Percentiles rank a stretch among this genome's conserved stretches.
phyloP scores from a whole-genome alignment of 2,113 vertebrate genomes.

The Scomber scombrus region DNA sequence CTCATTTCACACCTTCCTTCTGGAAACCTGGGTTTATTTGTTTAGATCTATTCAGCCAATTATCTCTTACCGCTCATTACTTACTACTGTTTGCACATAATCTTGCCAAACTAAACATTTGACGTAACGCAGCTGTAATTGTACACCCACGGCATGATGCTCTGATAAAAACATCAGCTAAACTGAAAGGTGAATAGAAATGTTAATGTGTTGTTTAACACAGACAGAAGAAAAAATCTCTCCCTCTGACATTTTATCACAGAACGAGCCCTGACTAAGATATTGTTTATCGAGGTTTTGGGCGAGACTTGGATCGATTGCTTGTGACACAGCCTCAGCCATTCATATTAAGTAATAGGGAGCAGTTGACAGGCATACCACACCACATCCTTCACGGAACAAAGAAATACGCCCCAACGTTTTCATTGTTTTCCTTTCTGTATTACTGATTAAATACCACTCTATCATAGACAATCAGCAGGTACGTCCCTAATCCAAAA shows the following conservation, averaged over 20 bases:
- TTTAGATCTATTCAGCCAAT: neutral
- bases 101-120: conserved; percentile 48
- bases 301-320: conserved; percentile 20
- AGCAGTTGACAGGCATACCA: conserved; percentile 10
- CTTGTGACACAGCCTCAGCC: neutral
- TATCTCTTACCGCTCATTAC: neutral
- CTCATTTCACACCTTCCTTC: neutral
- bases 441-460: conserved; percentile 38
- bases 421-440: conserved; percentile 19
- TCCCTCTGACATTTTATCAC: neutral
- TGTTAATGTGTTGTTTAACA: neutral
- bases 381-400: conserved; percentile 50
- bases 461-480: conserved; percentile 18
- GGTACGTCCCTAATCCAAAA: neutral
- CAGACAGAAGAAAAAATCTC: neutral
- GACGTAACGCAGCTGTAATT: neutral
- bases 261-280: neutral
- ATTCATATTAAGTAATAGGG: conserved; percentile 14
- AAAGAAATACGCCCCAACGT: conserved; percentile 41
- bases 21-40: conserved; percentile 4
- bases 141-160: neutral
- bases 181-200: neutral
- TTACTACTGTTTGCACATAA: conserved; percentile 32
- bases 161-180: neutral
- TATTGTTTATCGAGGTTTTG: conserved; percentile 28